phyloP scores from a whole-genome alignment of 2,888 invertebrate genomes.

The Chrysina gloriosa region DNA sequence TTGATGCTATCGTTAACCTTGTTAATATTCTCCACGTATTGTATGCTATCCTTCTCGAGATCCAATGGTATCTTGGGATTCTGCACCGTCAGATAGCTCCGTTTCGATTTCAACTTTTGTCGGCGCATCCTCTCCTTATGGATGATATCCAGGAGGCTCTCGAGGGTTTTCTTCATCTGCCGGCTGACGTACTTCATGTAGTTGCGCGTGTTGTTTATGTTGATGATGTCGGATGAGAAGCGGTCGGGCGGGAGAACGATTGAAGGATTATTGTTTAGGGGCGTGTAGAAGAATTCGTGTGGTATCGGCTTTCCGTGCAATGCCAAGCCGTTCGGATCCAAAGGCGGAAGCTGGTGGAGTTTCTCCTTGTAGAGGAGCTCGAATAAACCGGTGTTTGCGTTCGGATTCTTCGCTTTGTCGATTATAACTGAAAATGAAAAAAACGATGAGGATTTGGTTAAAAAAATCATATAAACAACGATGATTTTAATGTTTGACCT shows the following conservation, averaged over 20 bases:
- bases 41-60: constrained; percentile 37
- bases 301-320: constrained; percentile 47
- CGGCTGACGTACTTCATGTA: constrained; percentile 52
- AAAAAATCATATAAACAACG: no score
- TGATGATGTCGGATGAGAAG: constrained; percentile 46
- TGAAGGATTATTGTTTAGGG: constrained; percentile 35
- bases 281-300: constrained; percentile 48
- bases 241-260: constrained; percentile 19
- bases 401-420: constrained; percentile 64
- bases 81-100: constrained; percentile 3
- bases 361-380: constrained; percentile 62
- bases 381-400: constrained; percentile 70
- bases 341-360: constrained; percentile 38
- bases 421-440: constrained; percentile 67
- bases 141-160: constrained; percentile 50
- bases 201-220: constrained; percentile 47
- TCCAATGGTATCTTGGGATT: constrained; percentile 21
- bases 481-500: no score
- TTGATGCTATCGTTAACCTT: constrained; percentile 46
- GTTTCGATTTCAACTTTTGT: constrained; percentile 20
- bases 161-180: constrained; percentile 53
- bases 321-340: constrained; percentile 37
- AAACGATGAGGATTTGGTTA: not conserved
- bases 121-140: constrained; percentile 48
- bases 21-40: constrained; percentile 47